Base-by-base conservation (phyloP, 2,797 vertebrate genomes). In the Myripristis jacobus region DNA sequence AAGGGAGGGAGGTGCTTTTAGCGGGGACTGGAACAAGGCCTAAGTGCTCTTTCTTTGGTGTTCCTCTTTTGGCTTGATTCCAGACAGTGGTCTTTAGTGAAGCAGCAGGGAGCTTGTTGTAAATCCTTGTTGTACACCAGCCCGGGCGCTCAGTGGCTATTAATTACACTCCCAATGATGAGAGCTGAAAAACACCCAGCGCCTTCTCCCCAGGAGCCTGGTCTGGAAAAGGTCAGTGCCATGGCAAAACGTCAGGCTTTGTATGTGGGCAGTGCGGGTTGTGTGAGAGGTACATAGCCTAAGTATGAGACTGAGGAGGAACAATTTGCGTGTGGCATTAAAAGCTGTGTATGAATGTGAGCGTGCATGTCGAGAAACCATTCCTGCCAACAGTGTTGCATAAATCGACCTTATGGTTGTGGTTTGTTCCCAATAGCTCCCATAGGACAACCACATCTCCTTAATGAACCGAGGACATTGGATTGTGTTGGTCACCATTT, bases 211-310 rank as follows among this genome's bases (percentile, higher is more conserved):
- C 75, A 48, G 61, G 57, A 2, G 11, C 3, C 61, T n/a, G 41
- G 9, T 47, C 48, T 24, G 60, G n/a, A n/a, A 80, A 83, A 85
- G 78, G 82, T 80, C 75, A 69, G 50, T 1, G 6, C 7, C 0
- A 16, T 34, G 27, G 44, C 24, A 52, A 57, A 43, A 31, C 64
- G 48, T 3, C 21, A 41, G 4, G 25, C 25, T 57, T 10, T 25
- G 13, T 52, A 16, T 7, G 9, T 36, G n/a, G 1, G 54, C 10
- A 8, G 43, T 36, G 54, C 22, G 12, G 43, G 10, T 19, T 34
- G 50, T 25, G 60, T 54, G 12, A 18, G 3, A 7, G n/a, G 18
- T 4, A n/a, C n/a, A n/a, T n/a, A n/a, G n/a, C 11, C 4, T 41
- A 21, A 1, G 4, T 56, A 15, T 10, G 9, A 1, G 18, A 67